Percentiles rank a stretch among this genome's conserved stretches.
Evolutionary conservation across 2,888 invertebrate species (phyloP).

Genomic region (Drosophila engyochracea): DNA sequence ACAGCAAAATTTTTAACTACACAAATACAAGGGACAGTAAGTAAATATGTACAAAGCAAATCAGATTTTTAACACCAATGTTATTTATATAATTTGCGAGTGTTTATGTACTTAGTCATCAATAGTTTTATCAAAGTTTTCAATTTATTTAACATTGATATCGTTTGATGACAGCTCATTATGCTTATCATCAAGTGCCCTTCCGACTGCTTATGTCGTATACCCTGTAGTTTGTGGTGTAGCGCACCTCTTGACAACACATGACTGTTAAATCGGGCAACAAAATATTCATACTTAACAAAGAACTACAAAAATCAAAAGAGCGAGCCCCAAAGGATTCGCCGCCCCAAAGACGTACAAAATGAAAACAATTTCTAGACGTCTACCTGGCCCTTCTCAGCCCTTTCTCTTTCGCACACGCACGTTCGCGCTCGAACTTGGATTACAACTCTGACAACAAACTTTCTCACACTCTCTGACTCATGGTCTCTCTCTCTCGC

Average conservation of each 20-base stretch:
- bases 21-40: not conserved
- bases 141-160: conserved; percentile 16
- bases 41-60: not conserved
- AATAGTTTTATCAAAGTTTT: conserved; percentile 11
- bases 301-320: conserved; percentile 58
- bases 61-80: not conserved
- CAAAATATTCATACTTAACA: conserved; percentile 28
- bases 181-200: conserved; percentile 26
- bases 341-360: conserved; percentile 25
- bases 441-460: conserved; percentile 7
- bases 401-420: not conserved
- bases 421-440: conserved; percentile 8
- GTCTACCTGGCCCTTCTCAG: not conserved
- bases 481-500: conserved; percentile 5
- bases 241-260: conserved; percentile 8
- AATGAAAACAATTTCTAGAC: conserved; percentile 67
- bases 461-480: conserved; percentile 15
- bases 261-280: conserved; percentile 35
- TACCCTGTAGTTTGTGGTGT: conserved; percentile 15
- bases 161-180: conserved; percentile 9
- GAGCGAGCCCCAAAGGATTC: conserved; percentile 61
- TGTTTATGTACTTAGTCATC: not conserved
- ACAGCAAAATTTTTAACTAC: too few relatives aligned
- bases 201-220: conserved; percentile 5
- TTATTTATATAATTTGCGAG: not conserved